A percentile compares a stretch with the other conserved stretches of the same genome.
Conservation (phyloP, 1,140 invertebrate genomes). For the Rhopalosiphum maidis region DNA sequence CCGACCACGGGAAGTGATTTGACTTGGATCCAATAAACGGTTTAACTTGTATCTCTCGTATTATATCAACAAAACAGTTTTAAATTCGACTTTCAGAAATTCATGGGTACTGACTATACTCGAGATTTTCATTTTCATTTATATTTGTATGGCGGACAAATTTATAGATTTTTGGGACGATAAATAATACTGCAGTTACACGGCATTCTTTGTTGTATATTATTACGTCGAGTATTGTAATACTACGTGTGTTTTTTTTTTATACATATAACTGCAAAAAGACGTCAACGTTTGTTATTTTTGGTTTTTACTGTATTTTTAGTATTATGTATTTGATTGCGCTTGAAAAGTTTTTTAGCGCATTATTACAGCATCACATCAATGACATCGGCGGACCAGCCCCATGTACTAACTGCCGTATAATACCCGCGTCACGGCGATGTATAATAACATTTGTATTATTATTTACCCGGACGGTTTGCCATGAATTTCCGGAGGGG, state of each 20-base stretch:
- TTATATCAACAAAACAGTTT: background rate
- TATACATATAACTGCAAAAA: background rate
- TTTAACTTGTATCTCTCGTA: no score
- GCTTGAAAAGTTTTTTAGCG: background rate
- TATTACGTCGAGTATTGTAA: background rate
- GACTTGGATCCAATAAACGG: no score
- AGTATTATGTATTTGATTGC: background rate
- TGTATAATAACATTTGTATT: background rate
- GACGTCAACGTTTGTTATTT: background rate
- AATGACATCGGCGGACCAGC: background rate
- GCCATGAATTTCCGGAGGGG: slow-evolving; percentile 14
- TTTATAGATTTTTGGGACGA: background rate
- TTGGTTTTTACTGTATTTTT: background rate
- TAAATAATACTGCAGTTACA: background rate
- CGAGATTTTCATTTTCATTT: background rate
- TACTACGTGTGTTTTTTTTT: background rate
- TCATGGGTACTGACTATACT: no score
- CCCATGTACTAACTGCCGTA: background rate
- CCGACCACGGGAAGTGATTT: background rate
- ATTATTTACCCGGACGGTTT: background rate
- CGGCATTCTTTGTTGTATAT: background rate
- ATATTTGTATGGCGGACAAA: background rate
- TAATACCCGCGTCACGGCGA: background rate
- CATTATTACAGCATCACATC: background rate
- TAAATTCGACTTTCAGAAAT: background rate